A percentile compares a stretch with the other conserved stretches of the same genome.
phyloP scores from a whole-genome alignment of 1,140 invertebrate genomes.

The Dendroctonus ponderosae region DNA sequence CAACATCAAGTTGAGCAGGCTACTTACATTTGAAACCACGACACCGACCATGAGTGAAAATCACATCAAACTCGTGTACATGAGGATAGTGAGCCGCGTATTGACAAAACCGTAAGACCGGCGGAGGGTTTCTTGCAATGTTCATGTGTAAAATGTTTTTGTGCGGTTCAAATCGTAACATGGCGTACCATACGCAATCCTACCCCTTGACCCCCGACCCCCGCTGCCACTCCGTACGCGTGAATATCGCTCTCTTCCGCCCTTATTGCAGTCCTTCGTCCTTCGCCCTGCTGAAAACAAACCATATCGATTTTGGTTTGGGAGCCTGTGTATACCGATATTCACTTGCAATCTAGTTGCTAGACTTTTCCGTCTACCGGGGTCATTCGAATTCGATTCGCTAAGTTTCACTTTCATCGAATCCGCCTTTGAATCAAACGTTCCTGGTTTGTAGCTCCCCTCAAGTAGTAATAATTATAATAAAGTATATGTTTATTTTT shows the following conservation, averaged over 20 bases:
- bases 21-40: too few relatives aligned
- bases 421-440: too few relatives aligned
- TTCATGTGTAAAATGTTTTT: slow-evolving; percentile 46
- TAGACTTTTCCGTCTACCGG: slow-evolving; percentile 4
- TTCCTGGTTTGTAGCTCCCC: too few relatives aligned
- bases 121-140: slow-evolving; percentile 32
- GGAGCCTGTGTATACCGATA: slow-evolving; percentile 42
- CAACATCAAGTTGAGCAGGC: too few relatives aligned
- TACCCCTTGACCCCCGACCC: slow-evolving; percentile 34
- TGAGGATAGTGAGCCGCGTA: slow-evolving; percentile 29
- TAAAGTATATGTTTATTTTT: too few relatives aligned
- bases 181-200: slow-evolving; percentile 48
- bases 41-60: neutral
- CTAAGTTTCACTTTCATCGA: too few relatives aligned
- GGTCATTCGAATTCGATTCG: neutral
- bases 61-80: slow-evolving; percentile 22
- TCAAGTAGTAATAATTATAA: too few relatives aligned
- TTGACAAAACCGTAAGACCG: slow-evolving; percentile 43
- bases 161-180: slow-evolving; percentile 46
- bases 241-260: slow-evolving; percentile 45
- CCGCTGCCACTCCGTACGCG: slow-evolving; percentile 30
- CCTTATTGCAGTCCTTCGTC: slow-evolving; percentile 42
- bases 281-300: slow-evolving; percentile 45
- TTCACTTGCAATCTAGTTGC: slow-evolving; percentile 49
- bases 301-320: slow-evolving; percentile 49